phyloP scores from a whole-genome alignment of 30 jellyfish, hydroid and myxozoan genomes.

The Nemopilema nomurai region DNA sequence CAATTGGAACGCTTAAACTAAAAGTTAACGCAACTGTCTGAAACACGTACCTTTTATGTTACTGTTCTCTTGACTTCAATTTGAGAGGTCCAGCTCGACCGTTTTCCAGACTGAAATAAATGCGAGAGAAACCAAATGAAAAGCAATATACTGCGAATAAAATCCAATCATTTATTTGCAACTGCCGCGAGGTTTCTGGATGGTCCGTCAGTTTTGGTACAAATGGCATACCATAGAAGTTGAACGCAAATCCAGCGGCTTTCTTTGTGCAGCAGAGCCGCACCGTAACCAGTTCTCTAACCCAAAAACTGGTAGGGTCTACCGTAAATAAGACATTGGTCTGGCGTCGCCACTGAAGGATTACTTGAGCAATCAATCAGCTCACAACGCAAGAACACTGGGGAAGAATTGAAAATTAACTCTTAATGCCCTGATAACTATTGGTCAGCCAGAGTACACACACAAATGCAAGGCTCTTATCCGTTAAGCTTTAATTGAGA shows the following conservation, averaged over 20 bases:
- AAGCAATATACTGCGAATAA: too few species aligned
- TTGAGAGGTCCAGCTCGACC: not conserved
- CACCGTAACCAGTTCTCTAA: not conserved
- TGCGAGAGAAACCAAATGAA: not conserved
- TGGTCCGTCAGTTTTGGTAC: too few species aligned
- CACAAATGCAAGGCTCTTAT: not conserved
- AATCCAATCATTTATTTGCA: too few species aligned
- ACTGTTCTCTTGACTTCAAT: not conserved
- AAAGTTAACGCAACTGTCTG: too few species aligned
- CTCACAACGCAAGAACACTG: not conserved
- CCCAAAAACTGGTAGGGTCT: not conserved
- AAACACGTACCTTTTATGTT: not conserved
- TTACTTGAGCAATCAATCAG: not conserved
- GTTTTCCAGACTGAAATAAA: not conserved
- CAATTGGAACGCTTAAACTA: too few species aligned
- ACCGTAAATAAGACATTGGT: not conserved
- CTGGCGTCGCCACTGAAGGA: not conserved
- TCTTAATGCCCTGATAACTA: not conserved
- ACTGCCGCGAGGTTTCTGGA: too few species aligned
- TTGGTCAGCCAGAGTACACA: not conserved
- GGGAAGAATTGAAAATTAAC: not conserved
- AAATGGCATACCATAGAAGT: not conserved
- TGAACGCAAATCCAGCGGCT: not conserved
- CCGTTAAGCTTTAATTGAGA: not conserved
- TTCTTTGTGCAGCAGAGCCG: not conserved